A percentile compares a stretch with the other conserved stretches of the same genome.
Conservation (phyloP, 2,113 vertebrate species). For the Stomatorhinus ivindoensis region DNA sequence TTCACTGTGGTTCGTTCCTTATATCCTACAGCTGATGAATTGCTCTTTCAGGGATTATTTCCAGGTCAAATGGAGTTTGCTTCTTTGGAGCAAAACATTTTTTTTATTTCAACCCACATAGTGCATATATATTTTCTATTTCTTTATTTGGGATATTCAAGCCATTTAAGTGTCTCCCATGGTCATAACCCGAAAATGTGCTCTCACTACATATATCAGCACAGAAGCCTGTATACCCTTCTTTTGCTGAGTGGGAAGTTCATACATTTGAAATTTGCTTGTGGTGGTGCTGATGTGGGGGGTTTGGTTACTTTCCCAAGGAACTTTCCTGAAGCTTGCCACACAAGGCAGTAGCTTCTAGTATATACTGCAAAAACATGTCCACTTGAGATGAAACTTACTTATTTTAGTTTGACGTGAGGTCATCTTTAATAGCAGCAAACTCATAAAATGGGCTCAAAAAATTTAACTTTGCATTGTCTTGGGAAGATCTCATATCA, state of each 20-base stretch:
- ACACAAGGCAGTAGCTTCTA: neutral
- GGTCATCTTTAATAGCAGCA: neutral
- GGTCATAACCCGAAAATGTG: neutral
- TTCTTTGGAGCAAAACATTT: neutral
- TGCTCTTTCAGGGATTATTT: neutral
- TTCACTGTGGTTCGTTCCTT: neutral
- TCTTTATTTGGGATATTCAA: neutral
- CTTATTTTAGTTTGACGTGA: neutral
- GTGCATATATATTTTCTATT: neutral
- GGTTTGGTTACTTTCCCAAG: neutral
- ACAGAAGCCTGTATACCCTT: neutral
- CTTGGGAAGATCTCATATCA: neutral
- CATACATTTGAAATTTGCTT: neutral
- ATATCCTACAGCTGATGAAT: neutral
- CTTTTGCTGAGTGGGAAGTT: neutral
- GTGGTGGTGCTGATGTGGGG: neutral
- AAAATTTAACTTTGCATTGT: neutral
- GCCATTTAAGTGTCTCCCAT: neutral
- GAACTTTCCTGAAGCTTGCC: neutral
- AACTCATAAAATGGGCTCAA: neutral
- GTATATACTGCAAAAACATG: neutral
- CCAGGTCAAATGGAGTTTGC: conserved; percentile 1
- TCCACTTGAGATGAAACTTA: neutral
- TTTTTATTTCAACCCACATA: neutral
- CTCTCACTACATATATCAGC: neutral